Conservation (phyloP, 2,113 vertebrate genomes). For the Alethe diademata region DNA sequence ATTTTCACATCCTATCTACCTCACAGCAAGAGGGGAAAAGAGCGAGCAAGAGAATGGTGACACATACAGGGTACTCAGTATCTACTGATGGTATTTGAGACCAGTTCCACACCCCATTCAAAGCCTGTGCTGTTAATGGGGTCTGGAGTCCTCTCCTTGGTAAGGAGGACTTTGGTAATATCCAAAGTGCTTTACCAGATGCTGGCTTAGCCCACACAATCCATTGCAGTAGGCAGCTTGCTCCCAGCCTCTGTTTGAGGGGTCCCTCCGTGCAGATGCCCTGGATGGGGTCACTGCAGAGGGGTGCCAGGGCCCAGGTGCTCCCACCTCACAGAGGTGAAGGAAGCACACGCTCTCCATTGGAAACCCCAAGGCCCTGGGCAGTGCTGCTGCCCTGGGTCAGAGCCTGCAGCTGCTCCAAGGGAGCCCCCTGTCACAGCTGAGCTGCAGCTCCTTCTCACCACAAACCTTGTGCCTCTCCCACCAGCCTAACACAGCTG, state of each 20-base stretch:
- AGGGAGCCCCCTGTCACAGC: neutral
- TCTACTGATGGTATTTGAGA: neutral
- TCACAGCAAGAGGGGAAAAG: neutral
- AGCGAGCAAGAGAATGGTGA: neutral
- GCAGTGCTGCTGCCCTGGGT: neutral
- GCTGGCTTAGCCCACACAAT: neutral
- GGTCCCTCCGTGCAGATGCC: neutral
- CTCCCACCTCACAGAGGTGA: slow-evolving; percentile 13
- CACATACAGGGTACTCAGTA: neutral
- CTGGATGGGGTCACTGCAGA: neutral
- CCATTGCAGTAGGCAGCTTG: neutral
- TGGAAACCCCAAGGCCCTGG: rapidly evolving
- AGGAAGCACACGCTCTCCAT: rapidly evolving
- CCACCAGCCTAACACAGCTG: neutral
- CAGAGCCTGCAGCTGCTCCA: neutral
- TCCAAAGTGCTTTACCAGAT: neutral
- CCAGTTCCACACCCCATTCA: neutral
- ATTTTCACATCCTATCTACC: neutral
- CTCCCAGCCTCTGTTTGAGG: neutral
- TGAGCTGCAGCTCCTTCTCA: neutral
- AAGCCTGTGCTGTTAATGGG: neutral
- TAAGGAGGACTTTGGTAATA: neutral
- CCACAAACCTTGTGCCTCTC: neutral
- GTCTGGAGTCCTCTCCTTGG: neutral
- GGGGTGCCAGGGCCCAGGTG: neutral